Evolutionary conservation across 2,797 vertebrate genomes (phyloP).

Genomic region (Bradypodion ventrale): DNA sequence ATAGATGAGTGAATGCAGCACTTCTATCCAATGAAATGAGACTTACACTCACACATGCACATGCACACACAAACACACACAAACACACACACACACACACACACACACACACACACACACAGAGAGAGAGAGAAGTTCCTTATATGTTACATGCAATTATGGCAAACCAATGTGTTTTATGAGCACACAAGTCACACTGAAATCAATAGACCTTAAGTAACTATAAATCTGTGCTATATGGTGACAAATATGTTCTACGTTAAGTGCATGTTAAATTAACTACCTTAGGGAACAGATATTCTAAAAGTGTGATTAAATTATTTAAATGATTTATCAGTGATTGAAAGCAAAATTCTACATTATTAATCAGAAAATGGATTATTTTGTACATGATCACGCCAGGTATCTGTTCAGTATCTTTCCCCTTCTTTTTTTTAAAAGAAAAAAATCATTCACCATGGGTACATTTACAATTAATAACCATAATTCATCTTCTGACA

Average conservation of each 20-base stretch:
- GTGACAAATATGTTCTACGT: not conserved
- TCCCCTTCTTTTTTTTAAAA: not conserved
- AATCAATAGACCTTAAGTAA: not conserved
- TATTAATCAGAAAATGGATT: slow-evolving; percentile 39
- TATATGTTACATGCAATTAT: not conserved
- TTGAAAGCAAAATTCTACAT: slow-evolving; percentile 29
- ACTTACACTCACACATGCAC: too few species aligned
- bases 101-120: too few species aligned
- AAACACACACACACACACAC: too few species aligned
- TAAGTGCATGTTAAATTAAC: slow-evolving; percentile 22
- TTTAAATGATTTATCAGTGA: not conserved
- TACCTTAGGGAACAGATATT: slow-evolving; percentile 20
- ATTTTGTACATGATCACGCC: slow-evolving; percentile 21
- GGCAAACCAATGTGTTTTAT: not conserved
- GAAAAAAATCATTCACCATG: slow-evolving; percentile 8
- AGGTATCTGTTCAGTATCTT: slow-evolving; percentile 4
- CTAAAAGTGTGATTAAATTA: not conserved
- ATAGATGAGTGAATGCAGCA: not conserved
- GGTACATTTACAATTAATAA: slow-evolving; percentile 44
- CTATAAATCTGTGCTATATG: slow-evolving; percentile 4
- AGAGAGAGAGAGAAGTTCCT: not conserved
- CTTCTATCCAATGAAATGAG: not conserved
- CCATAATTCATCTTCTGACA: slow-evolving; percentile 52
- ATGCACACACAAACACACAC: too few species aligned
- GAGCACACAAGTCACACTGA: not conserved